Base-by-base conservation (phyloP, 2,113 vertebrate genomes). In the Pedionomus torquatus region DNA sequence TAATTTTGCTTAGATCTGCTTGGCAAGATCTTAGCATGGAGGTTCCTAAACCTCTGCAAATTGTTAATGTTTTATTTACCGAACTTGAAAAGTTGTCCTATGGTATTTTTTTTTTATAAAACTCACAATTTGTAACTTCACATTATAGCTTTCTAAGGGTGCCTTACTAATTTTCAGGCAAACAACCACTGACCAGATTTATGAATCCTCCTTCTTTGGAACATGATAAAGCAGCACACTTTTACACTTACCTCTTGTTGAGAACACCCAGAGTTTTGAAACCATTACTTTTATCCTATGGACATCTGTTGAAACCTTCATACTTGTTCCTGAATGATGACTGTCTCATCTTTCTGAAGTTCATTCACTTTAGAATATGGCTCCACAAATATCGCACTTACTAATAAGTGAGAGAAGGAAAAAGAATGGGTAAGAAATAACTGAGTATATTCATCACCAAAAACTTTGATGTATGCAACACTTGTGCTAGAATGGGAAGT, bases 191-290 rank as follows among this genome's bases (percentile, higher is more conserved):
- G 64, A 69, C 16, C n/a, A 17, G 11, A 26, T 55, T 94, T 80
- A 55, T 65, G 49, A 93, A 90, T 91, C 57, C 65, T 52, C 20
- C 17, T 91, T 91, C 44, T 97, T 30, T 17, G 54, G 14, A 93
- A 83, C 70, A 54, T 31, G 20, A 84, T 31, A 85, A 94, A 96
- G 41, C 25, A 79, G 9, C 30, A 44, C 7, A 71, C 37, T 89
- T 74, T 20, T 52, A 31, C 30, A 26, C 1, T 23, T 89, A 74
- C 46, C 11, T 90, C 10, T 84, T 82, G 48, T 44, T 90, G 61
- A 93, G 25, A 88, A n/a, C 10, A 35, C 21, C 52, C 69, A 84
- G 46, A 96, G 92, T 95, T 94, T 87, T 93, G 72, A 95, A 97
- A 75, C 33, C 43, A 43, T 58, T 87, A 24, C 57, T 97, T 97